Evolutionary conservation across 2,113 vertebrate genomes (phyloP).

Genomic region (Alligator mississippiensis): DNA sequence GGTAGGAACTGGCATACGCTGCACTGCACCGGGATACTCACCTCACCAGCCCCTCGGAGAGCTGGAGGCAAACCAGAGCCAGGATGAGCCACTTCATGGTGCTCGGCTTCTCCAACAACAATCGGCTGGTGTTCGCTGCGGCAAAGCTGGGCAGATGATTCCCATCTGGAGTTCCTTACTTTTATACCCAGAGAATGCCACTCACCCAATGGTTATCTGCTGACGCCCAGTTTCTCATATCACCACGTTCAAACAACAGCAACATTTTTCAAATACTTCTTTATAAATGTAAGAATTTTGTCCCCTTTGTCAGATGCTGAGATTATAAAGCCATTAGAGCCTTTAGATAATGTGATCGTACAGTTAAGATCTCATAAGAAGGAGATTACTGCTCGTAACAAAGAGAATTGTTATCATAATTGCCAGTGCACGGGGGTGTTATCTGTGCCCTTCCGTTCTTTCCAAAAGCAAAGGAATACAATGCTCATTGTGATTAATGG

Average conservation of each 20-base stretch:
- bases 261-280: background rate
- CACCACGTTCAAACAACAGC: background rate
- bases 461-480: background rate
- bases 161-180: background rate
- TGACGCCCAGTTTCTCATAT: background rate
- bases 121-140: background rate
- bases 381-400: background rate
- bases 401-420: background rate
- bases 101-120: background rate
- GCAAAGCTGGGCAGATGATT: background rate
- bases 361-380: background rate
- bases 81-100: conserved; percentile 62
- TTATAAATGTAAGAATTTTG: background rate
- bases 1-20: background rate
- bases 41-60: conserved; percentile 54
- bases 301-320: background rate
- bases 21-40: background rate
- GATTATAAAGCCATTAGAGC: background rate
- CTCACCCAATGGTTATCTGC: background rate
- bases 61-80: conserved; percentile 64
- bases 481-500: background rate
- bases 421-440: no score
- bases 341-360: background rate
- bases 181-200: background rate
- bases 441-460: background rate